These are phyloP conservation scores for Lucilia sericata DNA, from an alignment of 1,140 invertebrate species.

Conservation along the genomic window DNA sequence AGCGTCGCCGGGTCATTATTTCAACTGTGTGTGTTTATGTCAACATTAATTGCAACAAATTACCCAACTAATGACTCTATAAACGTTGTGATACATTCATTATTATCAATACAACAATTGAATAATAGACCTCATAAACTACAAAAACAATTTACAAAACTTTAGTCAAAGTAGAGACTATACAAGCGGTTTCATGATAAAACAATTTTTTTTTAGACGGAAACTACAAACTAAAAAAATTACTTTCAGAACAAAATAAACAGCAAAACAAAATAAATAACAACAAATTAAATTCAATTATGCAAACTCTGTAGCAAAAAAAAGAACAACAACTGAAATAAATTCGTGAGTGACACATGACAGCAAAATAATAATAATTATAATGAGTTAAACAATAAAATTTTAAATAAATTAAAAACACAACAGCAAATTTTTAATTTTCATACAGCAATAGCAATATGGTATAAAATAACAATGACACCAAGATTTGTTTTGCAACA, in stretches of 20 bases:
- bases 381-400: constrained; percentile 9
- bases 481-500: not conserved
- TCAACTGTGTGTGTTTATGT: too few relatives aligned
- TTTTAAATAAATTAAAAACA: too few relatives aligned
- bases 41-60: too few relatives aligned
- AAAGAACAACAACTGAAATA: not conserved
- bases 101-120: too few relatives aligned
- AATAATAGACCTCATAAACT: too few relatives aligned
- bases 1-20: too few relatives aligned
- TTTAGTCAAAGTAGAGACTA: too few relatives aligned
- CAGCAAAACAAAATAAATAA: not conserved
- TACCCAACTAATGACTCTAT: too few relatives aligned
- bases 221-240: not conserved
- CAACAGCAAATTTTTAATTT: not conserved
- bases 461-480: not conserved
- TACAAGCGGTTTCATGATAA: too few relatives aligned
- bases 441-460: not conserved
- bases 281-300: constrained; percentile 8
- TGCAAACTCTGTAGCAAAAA: not conserved
- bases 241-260: too few relatives aligned
- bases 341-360: constrained; percentile 10
- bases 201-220: not conserved
- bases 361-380: constrained; percentile 17
- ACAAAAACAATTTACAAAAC: too few relatives aligned
- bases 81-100: too few relatives aligned